Evolutionary conservation across 2,888 invertebrate genomes (phyloP), one percentile per base, ranked within the genome.

Genomic region (Thecocarcelia acutangulata): DNA sequence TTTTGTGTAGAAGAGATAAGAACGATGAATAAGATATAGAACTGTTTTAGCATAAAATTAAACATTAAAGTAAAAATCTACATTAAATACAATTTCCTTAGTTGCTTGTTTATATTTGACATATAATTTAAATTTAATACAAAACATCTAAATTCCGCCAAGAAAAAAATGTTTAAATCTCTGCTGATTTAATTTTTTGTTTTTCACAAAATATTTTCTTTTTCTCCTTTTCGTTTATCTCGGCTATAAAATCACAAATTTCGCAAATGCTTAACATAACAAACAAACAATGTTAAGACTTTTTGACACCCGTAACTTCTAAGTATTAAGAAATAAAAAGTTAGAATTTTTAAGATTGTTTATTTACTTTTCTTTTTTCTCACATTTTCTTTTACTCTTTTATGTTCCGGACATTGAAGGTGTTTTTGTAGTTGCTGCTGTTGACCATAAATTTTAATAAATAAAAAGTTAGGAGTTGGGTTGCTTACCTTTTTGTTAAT

Each of bases 371-470:
- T 61, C 21, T 37, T 24, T 70, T 70, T 24, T n/a, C 40, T 58
- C 13, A 46, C 5, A 37, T 58, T 8, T 56, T 56, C 15, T 48
- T 33, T 48, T 40, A 17, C 59, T 50, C 2, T 15, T 40, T 48
- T 15, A 37, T 28, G 19, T 19, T 11, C 40, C 42, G 8, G 3
- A 15, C 8, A 21, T 52, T 21, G 19, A 4, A 15, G 42, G 52
- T 28, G 48, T 42, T 72, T 17, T 50, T 63, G 37, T 46, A 21
- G 37, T 56, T 3, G 24, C 5, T 73, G 46, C 63, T 58, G 28
- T 59, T 40, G 59, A 59, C 24, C 72, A 79, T 79, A 59, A 73
- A 79, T 79, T 79, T 79, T 73, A 73, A 73, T 79, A 78, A 79
- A 79, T 52, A 59, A 66, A 59, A 66, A 64, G 19, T 15, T 58